phyloP scores from a whole-genome alignment of 64 coral and sea anemone species.

The Pachyseris speciosa region DNA sequence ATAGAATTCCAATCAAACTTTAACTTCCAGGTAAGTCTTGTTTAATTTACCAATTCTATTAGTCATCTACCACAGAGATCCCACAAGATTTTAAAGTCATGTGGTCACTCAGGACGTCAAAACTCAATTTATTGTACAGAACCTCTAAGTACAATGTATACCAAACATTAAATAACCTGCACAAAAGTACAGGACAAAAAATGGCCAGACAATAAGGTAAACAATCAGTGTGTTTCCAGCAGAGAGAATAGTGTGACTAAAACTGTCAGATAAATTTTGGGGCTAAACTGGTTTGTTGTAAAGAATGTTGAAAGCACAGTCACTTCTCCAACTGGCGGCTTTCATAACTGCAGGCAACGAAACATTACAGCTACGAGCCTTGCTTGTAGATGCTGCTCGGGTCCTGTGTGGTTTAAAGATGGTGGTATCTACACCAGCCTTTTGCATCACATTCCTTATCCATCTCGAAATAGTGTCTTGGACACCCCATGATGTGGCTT shows the following conservation, averaged over 20 bases:
- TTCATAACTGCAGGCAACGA: slow-evolving; percentile 2
- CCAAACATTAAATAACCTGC: too few species aligned
- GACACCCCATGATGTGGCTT: not conserved
- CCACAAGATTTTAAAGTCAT: too few species aligned
- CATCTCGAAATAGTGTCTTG: not conserved
- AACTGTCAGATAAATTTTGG: not conserved
- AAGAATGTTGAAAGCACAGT: not conserved
- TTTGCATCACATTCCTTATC: not conserved
- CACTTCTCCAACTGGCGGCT: not conserved
- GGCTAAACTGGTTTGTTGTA: not conserved
- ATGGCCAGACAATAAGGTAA: not conserved
- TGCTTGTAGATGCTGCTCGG: slow-evolving; percentile 31
- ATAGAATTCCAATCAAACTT: too few species aligned
- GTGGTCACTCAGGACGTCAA: too few species aligned
- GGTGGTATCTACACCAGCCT: slow-evolving; percentile 14
- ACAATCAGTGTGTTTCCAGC: not conserved
- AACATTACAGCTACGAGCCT: slow-evolving; percentile 22
- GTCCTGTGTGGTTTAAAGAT: slow-evolving; percentile 42
- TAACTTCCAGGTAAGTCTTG: too few species aligned
- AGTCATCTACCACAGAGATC: too few species aligned
- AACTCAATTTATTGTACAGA: too few species aligned
- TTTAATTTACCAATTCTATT: too few species aligned
- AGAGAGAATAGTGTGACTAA: slow-evolving; percentile 35
- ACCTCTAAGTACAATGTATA: too few species aligned
- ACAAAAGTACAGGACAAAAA: not conserved